Evolutionary conservation across 1,140 invertebrate species (phyloP), one percentile per base, ranked within the genome.

Genomic region (Philotrypesis tridentata): DNA sequence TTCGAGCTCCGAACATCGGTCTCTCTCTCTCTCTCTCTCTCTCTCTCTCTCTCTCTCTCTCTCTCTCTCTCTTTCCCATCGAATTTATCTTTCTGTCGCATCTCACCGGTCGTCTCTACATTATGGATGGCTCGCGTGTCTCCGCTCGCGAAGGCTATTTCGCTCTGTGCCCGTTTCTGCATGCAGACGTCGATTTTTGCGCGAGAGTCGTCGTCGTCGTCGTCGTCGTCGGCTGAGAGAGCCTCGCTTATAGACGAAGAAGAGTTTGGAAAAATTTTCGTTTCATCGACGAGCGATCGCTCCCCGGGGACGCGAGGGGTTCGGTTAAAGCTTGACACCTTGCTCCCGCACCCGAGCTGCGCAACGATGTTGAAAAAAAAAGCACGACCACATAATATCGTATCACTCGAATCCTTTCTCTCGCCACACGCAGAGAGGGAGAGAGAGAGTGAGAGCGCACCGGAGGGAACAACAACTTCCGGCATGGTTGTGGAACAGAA

Each of bases 51-150:
- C 33, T 37, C 33, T 9, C 33, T 55, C 67, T 77, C 63, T 55
- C 65, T 74, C 61, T 76, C 33, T 63, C 71, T 80, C 73, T 76
- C 68, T 71, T 63, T 71, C 21, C 81, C 60, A 81, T 79, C 63
- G 83, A 83, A 87, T 86, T 90, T 91, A 91, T 91, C 90, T 90
- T 80, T 84, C 80, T 82, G 84, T 82, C 82, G 86, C 87, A 91
- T 91, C 90, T 89, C 82, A 72, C 79, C 48, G 79, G 80, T 85
- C 84, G 85, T 83, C 85, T 70, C 86, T 90, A 87, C 88, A 90
- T 91, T 90, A 91, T 90, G 88, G 87, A 90, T 90, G 85, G 86
- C 86, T 91, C 88, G 90, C 90, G 90, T 91, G 90, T 88, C 86
- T 84, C 84, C 81, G 80, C 31, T 40, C 9, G n/a, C 71, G 79